These are phyloP conservation scores for Tiliacea citrago DNA, from an alignment of 2,888 invertebrate genomes.

Conservation along the genomic window DNA sequence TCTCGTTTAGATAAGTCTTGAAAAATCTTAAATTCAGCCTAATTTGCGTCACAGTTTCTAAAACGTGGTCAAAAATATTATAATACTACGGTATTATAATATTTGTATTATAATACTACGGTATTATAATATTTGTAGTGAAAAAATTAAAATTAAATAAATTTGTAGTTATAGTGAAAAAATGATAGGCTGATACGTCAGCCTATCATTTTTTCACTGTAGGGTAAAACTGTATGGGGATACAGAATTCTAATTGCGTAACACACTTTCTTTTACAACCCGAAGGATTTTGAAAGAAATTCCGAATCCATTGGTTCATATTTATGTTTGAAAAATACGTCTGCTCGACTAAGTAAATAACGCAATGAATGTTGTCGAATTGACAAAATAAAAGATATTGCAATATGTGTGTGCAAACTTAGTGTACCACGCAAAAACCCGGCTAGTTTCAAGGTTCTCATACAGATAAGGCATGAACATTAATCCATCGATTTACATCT, in stretches of 20 bases:
- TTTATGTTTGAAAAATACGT: neutral
- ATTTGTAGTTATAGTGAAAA: too few relatives aligned
- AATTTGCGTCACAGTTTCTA: neutral
- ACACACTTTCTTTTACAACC: neutral
- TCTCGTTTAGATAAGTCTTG: constrained; percentile 12
- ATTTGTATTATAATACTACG: too few relatives aligned
- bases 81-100: too few relatives aligned
- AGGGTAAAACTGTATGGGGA: neutral
- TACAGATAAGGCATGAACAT: neutral
- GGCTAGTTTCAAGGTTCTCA: neutral
- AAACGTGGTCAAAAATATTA: neutral
- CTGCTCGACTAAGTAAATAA: too few relatives aligned
- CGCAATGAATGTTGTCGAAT: neutral
- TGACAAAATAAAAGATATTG: neutral
- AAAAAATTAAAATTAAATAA: too few relatives aligned
- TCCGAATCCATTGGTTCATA: too few relatives aligned
- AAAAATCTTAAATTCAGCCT: constrained; percentile 11
- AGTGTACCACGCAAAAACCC: neutral
- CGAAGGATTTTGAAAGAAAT: neutral
- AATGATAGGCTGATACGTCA: too few relatives aligned
- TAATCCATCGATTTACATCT: neutral
- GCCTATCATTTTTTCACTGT: neutral
- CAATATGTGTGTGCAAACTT: too few relatives aligned
- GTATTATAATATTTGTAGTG: too few relatives aligned
- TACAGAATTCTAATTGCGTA: neutral